A percentile compares a stretch with the other conserved stretches of the same genome.
Conservation (phyloP, 2,113 vertebrate genomes). For the Varanus salvator region DNA sequence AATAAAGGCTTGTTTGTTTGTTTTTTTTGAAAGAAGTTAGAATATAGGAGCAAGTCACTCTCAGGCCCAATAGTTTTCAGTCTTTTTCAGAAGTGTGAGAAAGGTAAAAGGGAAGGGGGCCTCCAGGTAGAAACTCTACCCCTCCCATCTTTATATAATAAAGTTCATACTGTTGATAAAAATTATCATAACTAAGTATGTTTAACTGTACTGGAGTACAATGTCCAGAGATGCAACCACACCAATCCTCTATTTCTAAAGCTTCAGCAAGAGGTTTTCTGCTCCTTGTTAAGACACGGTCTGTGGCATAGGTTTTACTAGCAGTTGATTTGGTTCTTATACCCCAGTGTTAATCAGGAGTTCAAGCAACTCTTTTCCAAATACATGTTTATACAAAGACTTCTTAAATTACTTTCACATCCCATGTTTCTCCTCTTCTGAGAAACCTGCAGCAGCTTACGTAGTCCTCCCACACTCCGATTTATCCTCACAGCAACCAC, state of each 20-base stretch:
- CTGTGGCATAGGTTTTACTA: background rate
- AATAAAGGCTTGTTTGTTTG: background rate
- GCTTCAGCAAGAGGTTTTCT: background rate
- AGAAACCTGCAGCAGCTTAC: too few species aligned
- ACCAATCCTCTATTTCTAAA: background rate
- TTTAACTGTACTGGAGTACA: background rate
- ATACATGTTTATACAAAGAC: background rate
- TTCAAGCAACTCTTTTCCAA: background rate
- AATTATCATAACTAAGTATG: background rate
- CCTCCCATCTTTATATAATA: background rate
- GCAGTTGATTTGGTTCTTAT: background rate
- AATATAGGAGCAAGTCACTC: too few species aligned
- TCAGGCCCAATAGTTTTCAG: background rate
- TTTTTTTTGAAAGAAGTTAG: too few species aligned
- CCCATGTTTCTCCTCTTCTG: too few species aligned
- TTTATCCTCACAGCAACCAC: too few species aligned
- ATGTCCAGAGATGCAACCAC: background rate
- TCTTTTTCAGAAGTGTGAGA: background rate
- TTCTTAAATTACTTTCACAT: too few species aligned
- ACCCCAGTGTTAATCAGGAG: background rate
- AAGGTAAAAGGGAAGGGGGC: too few species aligned
- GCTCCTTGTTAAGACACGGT: background rate
- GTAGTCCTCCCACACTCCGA: too few species aligned
- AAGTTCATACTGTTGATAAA: background rate
- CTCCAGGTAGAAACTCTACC: slow-evolving; percentile 22